These are phyloP conservation scores for Pseudocheirus occidentalis DNA, from an alignment of 2,797 vertebrate genomes.

Conservation along the genomic window DNA sequence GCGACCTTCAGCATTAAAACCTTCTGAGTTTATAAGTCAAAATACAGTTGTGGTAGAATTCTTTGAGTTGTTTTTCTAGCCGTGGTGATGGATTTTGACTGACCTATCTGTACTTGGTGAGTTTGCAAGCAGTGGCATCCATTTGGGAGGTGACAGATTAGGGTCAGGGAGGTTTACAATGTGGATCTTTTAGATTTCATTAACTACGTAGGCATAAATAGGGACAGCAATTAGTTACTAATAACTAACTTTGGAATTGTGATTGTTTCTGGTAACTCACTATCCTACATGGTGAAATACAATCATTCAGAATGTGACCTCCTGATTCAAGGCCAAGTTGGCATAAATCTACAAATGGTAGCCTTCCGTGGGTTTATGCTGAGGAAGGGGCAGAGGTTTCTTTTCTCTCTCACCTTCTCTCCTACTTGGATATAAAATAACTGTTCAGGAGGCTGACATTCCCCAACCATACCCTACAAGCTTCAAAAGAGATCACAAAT, in stretches of 20 bases:
- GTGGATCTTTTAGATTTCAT: background rate
- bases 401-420: background rate
- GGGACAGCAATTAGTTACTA: constrained; percentile 48
- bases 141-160: background rate
- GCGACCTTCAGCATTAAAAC: background rate
- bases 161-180: constrained; percentile 15
- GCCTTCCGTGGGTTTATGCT: background rate
- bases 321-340: constrained; percentile 33
- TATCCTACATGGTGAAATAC: background rate
- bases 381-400: background rate
- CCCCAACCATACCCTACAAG: background rate
- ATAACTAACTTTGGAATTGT: background rate
- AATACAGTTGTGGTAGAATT: background rate
- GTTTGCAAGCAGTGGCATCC: background rate
- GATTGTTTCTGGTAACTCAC: constrained; percentile 41
- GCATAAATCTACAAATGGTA: constrained; percentile 11
- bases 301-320: constrained; percentile 8
- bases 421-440: background rate
- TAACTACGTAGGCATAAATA: background rate
- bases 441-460: background rate
- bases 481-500: background rate
- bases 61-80: background rate
- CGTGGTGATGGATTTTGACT: constrained; percentile 8
- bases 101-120: background rate
- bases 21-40: background rate